A percentile compares a stretch with the other conserved stretches of the same genome.
These are phyloP conservation scores for Eriosoma lanigerum DNA, from an alignment of 1,140 invertebrate genomes.

Conservation along the genomic window DNA sequence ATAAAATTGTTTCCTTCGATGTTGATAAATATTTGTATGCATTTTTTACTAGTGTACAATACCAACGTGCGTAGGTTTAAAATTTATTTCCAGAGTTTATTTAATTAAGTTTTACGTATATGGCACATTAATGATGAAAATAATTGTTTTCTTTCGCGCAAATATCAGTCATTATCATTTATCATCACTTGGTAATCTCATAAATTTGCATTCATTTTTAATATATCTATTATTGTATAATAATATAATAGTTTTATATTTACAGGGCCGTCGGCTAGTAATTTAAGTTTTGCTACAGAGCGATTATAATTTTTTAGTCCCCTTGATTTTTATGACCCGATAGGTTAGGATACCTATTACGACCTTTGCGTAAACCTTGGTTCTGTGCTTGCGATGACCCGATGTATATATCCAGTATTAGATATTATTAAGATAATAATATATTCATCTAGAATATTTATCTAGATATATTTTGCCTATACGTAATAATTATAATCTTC, in stretches of 20 bases:
- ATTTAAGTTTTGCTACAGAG: not conserved
- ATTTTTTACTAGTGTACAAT: too few relatives aligned
- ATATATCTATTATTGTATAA: too few relatives aligned
- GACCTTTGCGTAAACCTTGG: not conserved
- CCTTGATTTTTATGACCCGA: conserved; percentile 1
- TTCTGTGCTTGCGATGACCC: not conserved
- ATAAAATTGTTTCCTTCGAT: not conserved
- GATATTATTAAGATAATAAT: too few relatives aligned
- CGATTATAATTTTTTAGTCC: not conserved
- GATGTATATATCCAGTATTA: too few relatives aligned
- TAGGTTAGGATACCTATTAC: too few relatives aligned
- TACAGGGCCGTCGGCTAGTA: conserved; percentile 9
- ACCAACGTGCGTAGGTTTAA: too few relatives aligned
- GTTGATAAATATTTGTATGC: not conserved
- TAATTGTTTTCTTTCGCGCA: not conserved
- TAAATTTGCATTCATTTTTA: conserved; percentile 6
- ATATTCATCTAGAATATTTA: too few relatives aligned
- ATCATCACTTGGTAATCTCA: conserved; percentile 1
- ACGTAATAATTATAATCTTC: too few relatives aligned
- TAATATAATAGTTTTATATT: too few relatives aligned
- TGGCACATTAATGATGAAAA: not conserved
- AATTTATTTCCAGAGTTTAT: not conserved
- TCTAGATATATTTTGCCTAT: too few relatives aligned
- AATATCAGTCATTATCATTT: not conserved
- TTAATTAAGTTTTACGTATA: not conserved